Conservation (phyloP, 92 coral and sea anemone genomes). For the Bergia puertoricense region DNA sequence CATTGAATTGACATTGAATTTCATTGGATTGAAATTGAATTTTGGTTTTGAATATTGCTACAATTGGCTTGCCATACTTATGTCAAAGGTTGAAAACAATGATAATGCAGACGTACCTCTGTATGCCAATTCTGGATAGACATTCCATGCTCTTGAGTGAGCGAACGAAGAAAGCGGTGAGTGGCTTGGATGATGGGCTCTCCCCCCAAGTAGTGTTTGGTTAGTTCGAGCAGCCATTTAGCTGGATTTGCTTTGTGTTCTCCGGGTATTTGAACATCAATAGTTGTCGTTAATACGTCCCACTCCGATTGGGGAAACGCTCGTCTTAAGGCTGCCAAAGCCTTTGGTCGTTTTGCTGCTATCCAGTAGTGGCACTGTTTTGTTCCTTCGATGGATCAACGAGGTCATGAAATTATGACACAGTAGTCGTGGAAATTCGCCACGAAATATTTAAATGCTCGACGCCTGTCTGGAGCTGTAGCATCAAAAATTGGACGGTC, state of each 20-base stretch:
- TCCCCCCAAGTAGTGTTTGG: slow-evolving; percentile 53
- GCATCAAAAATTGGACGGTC: slow-evolving; percentile 15
- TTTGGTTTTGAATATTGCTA: too few relatives aligned
- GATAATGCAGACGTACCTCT: slow-evolving; percentile 55
- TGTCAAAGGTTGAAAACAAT: too few relatives aligned
- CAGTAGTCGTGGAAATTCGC: slow-evolving; percentile 6
- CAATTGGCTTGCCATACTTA: too few relatives aligned
- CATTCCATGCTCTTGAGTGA: slow-evolving; percentile 67
- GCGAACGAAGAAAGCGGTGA: slow-evolving; percentile 53
- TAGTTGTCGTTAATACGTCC: slow-evolving; percentile 29
- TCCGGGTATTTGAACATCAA: slow-evolving; percentile 20
- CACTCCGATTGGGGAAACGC: slow-evolving; percentile 45
- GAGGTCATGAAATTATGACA: background rate
- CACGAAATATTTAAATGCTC: background rate
- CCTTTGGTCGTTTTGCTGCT: slow-evolving; percentile 44
- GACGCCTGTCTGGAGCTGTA: background rate
- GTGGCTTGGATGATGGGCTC: slow-evolving; percentile 56
- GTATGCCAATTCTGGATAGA: slow-evolving; percentile 67
- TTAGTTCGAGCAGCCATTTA: slow-evolving; percentile 48
- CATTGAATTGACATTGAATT: too few relatives aligned
- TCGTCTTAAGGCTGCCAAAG: slow-evolving; percentile 25
- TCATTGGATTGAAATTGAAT: too few relatives aligned
- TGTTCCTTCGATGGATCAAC: slow-evolving; percentile 41
- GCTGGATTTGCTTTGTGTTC: slow-evolving; percentile 50
- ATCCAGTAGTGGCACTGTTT: slow-evolving; percentile 53